These are phyloP conservation scores for Spermophilus dauricus DNA, from an alignment of 2,113 vertebrate species.

Conservation along the genomic window DNA sequence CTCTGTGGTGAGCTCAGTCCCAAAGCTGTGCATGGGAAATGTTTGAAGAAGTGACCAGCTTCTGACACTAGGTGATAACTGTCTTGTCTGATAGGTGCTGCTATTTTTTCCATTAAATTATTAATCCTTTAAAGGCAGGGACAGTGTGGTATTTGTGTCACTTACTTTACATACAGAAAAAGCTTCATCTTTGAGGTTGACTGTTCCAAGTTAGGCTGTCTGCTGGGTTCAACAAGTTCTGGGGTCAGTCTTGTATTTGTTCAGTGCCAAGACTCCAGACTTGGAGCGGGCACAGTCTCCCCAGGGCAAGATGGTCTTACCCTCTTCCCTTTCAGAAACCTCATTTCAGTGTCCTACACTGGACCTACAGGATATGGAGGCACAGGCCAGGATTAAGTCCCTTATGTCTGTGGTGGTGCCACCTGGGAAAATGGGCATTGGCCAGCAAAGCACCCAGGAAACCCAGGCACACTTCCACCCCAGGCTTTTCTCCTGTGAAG, in stretches of 20 bases:
- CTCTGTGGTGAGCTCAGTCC: neutral
- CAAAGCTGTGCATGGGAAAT: neutral
- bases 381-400: neutral
- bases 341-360: neutral
- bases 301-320: neutral
- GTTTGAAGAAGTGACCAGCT: neutral
- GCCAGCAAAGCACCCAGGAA: neutral
- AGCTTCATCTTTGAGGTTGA: neutral
- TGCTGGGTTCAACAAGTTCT: neutral
- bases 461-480: neutral
- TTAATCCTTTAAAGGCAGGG: neutral
- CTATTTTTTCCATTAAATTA: conserved; percentile 1
- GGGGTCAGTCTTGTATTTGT: neutral
- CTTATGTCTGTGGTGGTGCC: neutral
- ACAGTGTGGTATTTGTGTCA: neutral
- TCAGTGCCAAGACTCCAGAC: neutral
- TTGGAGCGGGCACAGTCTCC: fast-evolving
- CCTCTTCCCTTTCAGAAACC: neutral
- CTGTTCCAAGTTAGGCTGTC: neutral
- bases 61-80: neutral
- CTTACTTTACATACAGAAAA: neutral
- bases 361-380: neutral
- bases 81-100: conserved; percentile 9
- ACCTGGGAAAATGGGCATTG: neutral
- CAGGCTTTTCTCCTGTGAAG: neutral